A percentile compares a stretch with the other conserved stretches of the same genome.
Conservation (phyloP, 2,888 invertebrate genomes). For the Caenorhabditis imperialis region DNA sequence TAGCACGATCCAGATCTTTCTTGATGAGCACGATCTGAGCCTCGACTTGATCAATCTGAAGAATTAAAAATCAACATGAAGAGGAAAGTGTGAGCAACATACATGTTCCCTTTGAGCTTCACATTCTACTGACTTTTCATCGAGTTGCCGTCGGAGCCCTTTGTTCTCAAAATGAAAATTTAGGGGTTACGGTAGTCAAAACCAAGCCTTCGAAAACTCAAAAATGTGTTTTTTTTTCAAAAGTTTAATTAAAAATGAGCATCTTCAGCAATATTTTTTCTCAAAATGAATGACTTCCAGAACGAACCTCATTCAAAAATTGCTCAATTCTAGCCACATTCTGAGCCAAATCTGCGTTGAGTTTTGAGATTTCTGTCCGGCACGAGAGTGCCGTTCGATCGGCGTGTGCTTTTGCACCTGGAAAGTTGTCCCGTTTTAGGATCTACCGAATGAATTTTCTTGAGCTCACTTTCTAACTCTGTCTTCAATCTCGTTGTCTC, state of each 20-base stretch:
- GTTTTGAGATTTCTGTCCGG: slow-evolving; percentile 23
- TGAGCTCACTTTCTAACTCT: slow-evolving; percentile 13
- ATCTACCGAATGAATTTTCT: not conserved
- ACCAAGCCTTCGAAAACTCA: too few relatives aligned
- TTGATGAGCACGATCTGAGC: slow-evolving; percentile 3
- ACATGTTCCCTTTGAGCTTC: slow-evolving; percentile 44
- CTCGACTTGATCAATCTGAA: slow-evolving; percentile 29
- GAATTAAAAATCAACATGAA: too few relatives aligned
- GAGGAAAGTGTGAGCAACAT: too few relatives aligned
- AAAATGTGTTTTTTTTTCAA: too few relatives aligned
- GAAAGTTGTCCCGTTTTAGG: not conserved
- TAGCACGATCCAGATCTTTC: slow-evolving; percentile 16
- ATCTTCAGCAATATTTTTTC: too few relatives aligned
- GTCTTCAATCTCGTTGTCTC: slow-evolving; percentile 13
- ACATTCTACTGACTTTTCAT: slow-evolving; percentile 40
- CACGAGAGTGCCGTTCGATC: slow-evolving; percentile 1
- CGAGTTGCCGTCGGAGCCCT: slow-evolving; percentile 27
- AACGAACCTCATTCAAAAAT: slow-evolving; percentile 30
- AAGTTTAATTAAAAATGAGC: too few relatives aligned
- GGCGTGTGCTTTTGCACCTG: slow-evolving; percentile 14
- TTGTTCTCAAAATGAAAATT: slow-evolving; percentile 37
- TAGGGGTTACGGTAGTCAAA: too few relatives aligned
- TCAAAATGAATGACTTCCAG: not conserved
- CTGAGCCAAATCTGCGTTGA: slow-evolving; percentile 44
- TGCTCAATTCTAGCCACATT: slow-evolving; percentile 36